These are phyloP conservation scores for Taenaris catops DNA, from an alignment of 2,888 invertebrate genomes.

Conservation along the genomic window DNA sequence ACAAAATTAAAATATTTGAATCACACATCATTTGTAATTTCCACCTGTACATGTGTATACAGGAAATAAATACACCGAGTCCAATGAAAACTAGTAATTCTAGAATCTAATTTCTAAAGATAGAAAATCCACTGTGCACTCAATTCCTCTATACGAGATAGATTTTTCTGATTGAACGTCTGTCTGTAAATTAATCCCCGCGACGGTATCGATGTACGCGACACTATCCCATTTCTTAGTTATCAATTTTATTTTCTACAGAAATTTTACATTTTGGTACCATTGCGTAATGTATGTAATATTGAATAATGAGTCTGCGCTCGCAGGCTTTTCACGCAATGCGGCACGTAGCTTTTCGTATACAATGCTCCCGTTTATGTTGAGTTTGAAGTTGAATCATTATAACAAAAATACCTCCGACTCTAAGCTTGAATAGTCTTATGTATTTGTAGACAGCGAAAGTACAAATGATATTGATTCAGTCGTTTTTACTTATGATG, in stretches of 20 bases:
- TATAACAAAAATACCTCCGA: too few species aligned
- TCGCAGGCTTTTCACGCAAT: neutral
- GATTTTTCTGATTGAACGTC: constrained; percentile 20
- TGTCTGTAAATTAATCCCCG: constrained; percentile 20
- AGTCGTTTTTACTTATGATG: too few species aligned
- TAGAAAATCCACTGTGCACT: constrained; percentile 19
- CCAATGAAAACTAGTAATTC: too few species aligned
- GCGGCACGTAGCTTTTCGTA: neutral
- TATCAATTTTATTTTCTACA: too few species aligned
- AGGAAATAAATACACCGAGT: too few species aligned
- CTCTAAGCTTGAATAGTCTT: neutral
- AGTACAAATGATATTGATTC: constrained; percentile 6
- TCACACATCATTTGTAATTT: neutral
- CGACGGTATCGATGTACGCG: constrained; percentile 16
- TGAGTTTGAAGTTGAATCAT: too few species aligned
- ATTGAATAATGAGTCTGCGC: constrained; percentile 2
- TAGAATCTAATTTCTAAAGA: neutral
- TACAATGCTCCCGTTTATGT: too few species aligned
- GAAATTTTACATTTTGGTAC: too few species aligned
- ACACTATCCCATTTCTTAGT: constrained; percentile 8
- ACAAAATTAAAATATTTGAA: too few species aligned
- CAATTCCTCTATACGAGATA: constrained; percentile 34
- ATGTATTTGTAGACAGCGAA: neutral
- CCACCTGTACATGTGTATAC: too few species aligned
- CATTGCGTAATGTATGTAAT: neutral